A percentile compares a stretch with the other conserved stretches of the same genome.
Evolutionary conservation across 2,797 vertebrate genomes (phyloP).

Genomic region (Anomalospiza imberbis): DNA sequence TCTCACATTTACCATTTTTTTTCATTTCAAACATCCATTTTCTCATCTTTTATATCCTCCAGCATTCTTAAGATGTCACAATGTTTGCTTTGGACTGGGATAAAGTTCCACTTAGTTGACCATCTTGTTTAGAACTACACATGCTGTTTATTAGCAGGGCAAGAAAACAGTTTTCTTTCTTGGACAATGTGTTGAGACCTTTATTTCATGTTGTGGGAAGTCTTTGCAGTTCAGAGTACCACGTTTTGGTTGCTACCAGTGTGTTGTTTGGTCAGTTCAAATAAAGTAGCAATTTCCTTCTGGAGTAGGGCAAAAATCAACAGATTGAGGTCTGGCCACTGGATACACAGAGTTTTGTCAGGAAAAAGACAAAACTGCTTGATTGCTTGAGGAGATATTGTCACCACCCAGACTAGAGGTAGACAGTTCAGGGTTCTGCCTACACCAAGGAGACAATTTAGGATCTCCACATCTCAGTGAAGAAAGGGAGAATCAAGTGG

Average conservation of each 20-base stretch:
- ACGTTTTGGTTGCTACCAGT: background rate
- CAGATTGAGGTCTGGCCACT: background rate
- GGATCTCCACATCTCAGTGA: background rate
- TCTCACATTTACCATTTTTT: background rate
- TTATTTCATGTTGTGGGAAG: background rate
- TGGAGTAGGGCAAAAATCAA: background rate
- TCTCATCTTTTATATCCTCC: background rate
- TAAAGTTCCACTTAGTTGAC: background rate
- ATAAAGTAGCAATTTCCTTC: background rate
- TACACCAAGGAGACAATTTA: background rate
- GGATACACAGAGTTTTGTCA: background rate
- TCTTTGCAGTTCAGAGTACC: background rate
- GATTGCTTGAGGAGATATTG: background rate
- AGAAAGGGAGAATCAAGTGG: background rate
- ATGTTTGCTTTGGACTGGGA: background rate
- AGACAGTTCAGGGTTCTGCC: background rate
- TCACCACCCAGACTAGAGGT: background rate
- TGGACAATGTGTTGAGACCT: background rate
- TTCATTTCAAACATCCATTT: background rate
- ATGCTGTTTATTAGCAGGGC: background rate
- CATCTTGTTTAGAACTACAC: background rate
- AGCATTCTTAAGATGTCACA: background rate
- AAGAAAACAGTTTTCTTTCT: background rate
- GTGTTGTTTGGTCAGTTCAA: background rate
- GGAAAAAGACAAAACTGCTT: background rate